Evolutionary conservation across 2,888 invertebrate species (phyloP).

Genomic region (Cephus sareptanus): DNA sequence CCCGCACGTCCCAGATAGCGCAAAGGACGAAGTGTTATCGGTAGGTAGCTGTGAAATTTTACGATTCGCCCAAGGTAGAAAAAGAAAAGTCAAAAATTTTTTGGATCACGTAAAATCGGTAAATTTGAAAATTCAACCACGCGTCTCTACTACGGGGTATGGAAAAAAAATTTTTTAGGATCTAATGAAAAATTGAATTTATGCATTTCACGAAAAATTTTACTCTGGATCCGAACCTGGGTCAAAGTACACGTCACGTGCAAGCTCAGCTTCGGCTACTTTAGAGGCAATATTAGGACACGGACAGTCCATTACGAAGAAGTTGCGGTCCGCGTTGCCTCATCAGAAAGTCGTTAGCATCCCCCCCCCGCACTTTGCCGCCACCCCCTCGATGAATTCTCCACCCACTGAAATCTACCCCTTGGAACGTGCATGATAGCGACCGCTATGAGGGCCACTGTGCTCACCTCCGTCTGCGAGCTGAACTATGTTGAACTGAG

Average conservation of each 20-base stretch:
- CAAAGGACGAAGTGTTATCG: background rate
- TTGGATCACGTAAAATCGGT: background rate
- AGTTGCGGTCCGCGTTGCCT: conserved; percentile 56
- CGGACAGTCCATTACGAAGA: conserved; percentile 52
- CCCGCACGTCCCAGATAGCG: background rate
- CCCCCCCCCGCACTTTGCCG: conserved; percentile 33
- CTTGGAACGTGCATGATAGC: background rate
- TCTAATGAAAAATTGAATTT: too few species aligned
- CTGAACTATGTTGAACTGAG: background rate
- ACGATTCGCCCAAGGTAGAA: background rate
- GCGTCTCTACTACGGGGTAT: too few species aligned
- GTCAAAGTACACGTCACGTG: background rate
- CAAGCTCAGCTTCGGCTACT: conserved; percentile 1
- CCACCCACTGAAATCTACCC: conserved; percentile 5
- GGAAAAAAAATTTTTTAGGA: too few species aligned
- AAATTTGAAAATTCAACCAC: too few species aligned
- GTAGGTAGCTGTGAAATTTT: background rate
- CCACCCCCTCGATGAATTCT: background rate
- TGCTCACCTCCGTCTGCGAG: background rate
- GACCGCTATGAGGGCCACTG: background rate
- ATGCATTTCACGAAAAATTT: background rate
- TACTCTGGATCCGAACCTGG: background rate
- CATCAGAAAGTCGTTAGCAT: conserved; percentile 64
- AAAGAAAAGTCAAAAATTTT: background rate
- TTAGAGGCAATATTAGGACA: background rate